These are phyloP conservation scores for Schizopygopsis pylzovi DNA, from an alignment of 2,797 vertebrate species.

Conservation along the genomic window DNA sequence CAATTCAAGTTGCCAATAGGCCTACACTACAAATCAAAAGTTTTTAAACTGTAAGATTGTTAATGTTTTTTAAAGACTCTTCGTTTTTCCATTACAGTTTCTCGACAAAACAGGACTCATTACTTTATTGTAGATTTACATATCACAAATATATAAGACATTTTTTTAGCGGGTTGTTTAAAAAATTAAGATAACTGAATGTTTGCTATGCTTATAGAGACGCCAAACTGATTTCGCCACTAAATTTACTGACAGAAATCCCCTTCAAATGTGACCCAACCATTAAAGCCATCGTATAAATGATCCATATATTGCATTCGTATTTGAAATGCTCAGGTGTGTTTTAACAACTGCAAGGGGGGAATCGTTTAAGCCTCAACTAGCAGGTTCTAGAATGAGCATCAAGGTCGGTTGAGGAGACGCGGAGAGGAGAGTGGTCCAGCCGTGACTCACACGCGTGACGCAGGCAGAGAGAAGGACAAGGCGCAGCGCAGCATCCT, in stretches of 20 bases:
- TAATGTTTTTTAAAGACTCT: too few relatives aligned
- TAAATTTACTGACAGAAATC: not conserved
- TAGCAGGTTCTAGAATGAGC: conserved; percentile 7
- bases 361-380: not conserved
- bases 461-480: conserved; percentile 61
- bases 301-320: not conserved
- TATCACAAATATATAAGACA: not conserved
- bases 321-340: not conserved
- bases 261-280: not conserved
- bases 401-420: conserved; percentile 53
- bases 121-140: not conserved
- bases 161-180: not conserved
- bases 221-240: not conserved
- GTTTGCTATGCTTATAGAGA: not conserved
- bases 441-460: conserved; percentile 62
- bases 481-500: conserved; percentile 54
- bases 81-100: too few relatives aligned
- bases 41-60: too few relatives aligned
- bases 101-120: not conserved
- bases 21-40: too few relatives aligned
- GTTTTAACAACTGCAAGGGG: not conserved
- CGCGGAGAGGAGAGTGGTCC: conserved; percentile 44
- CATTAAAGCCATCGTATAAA: not conserved
- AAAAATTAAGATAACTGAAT: not conserved
- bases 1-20: too few relatives aligned